Evolutionary conservation across 2,797 vertebrate genomes (phyloP), one percentile per base, ranked within the genome.

Genomic region (Myiotriccus ornatus): DNA sequence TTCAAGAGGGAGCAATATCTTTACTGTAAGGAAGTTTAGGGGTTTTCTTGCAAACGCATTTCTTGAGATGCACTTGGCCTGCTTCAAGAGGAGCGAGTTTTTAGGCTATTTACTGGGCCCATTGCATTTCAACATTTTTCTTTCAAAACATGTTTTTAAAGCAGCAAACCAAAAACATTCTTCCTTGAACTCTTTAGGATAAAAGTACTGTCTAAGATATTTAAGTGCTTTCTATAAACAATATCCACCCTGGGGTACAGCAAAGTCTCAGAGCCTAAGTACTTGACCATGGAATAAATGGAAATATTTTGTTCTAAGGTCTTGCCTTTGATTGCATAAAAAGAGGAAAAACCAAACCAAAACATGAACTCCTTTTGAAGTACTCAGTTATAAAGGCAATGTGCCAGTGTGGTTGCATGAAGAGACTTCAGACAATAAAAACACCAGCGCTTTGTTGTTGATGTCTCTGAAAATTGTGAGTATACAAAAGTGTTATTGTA

Each of bases 301-400:
- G 70, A 86, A 84, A 49, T 56, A 67, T 28, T 78, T 88, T 63
- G 64, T 88, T 91, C 81, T 80, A 87, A 86, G 53, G 34, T 69
- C 64, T 92, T 87, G 86, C 64, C 57, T 79, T 95, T 84, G 64
- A 81, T 88, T 34, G 15, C 34, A 44, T 68, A 37, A 89, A 81
- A 78, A 74, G 52, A 86, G 47, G 50, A 24, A 89, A 78, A 94
- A 93, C 35, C 63, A 91, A 83, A 79, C 27, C 47, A 82, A 94
- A 95, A 55, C 46, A 87, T 13, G 9, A 85, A 16, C 50, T 91
- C 46, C 16, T 73, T 89, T 85, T 94, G 89, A 96, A 92, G 73
- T 28, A 69, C 64, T 84, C 4, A 17, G 90, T 69, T 64, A 39
- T 52, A 77, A 93, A 94, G 83, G 63, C 70, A 64, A 9, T 1